These are phyloP conservation scores for Thera obeliscata DNA, from an alignment of 2,888 invertebrate species.

Conservation along the genomic window DNA sequence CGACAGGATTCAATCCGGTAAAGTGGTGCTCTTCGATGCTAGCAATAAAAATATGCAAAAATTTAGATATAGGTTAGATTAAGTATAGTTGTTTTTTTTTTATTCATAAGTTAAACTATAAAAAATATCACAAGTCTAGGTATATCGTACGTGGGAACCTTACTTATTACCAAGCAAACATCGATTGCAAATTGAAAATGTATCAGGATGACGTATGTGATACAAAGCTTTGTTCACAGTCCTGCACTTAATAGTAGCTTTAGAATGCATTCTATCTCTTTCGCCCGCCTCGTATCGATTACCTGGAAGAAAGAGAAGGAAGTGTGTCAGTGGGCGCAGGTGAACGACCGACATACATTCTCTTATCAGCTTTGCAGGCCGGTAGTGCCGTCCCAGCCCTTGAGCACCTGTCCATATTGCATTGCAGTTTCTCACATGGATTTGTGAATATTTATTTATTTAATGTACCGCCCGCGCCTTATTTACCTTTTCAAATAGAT, in stretches of 20 bases:
- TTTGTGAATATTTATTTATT: neutral
- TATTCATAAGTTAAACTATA: neutral
- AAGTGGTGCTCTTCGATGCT: no score
- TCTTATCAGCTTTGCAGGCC: constrained; percentile 73
- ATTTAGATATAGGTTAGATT: no score
- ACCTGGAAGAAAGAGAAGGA: constrained; percentile 60
- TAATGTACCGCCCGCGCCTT: neutral
- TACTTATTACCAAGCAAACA: constrained; percentile 64
- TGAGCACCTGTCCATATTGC: constrained; percentile 57
- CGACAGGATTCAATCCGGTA: no score
- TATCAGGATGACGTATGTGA: constrained; percentile 59
- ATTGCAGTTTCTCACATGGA: constrained; percentile 13
- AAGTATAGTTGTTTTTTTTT: neutral
- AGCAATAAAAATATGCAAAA: no score
- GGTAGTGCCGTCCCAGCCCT: constrained; percentile 64
- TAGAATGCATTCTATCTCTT: constrained; percentile 45
- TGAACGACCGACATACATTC: constrained; percentile 82
- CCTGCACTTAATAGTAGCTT: constrained; percentile 40
- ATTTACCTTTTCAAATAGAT: neutral
- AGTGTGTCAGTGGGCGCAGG: constrained; percentile 78
- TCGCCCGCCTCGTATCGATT: constrained; percentile 40
- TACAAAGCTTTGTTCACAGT: constrained; percentile 54
- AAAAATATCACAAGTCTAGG: neutral
- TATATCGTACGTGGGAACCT: constrained; percentile 47
- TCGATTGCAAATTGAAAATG: constrained; percentile 67